phyloP scores from a whole-genome alignment of 2,797 vertebrate genomes.

The Cephalopachus bancanus region DNA sequence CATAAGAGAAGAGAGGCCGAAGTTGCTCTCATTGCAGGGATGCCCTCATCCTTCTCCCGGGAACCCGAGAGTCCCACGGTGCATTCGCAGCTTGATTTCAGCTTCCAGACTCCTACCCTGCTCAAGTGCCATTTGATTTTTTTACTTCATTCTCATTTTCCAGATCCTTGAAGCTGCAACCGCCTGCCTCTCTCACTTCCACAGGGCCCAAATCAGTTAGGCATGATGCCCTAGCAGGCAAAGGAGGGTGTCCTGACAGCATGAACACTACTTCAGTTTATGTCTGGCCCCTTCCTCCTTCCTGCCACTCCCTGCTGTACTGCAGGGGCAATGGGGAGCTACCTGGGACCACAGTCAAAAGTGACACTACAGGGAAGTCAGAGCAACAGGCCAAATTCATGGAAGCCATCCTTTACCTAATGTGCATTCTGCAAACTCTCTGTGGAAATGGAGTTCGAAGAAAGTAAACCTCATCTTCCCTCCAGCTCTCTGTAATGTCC shows the following conservation, averaged over 20 bases:
- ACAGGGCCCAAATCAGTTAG: no score
- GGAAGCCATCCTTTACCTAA: background rate
- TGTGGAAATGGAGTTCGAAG: background rate
- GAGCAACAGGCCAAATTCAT: background rate
- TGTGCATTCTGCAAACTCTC: background rate
- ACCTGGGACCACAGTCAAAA: background rate
- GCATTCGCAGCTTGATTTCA: background rate
- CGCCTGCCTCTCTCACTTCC: background rate
- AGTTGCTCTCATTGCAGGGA: background rate
- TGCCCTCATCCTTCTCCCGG: background rate
- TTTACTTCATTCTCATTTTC: background rate
- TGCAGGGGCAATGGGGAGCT: background rate
- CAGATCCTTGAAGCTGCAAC: background rate
- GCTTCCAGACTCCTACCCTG: background rate
- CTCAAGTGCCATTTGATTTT: background rate
- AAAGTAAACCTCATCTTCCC: background rate
- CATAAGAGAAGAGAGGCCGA: no score
- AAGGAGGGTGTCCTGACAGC: background rate
- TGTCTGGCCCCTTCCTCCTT: background rate
- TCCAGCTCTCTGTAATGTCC: background rate
- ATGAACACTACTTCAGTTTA: background rate
- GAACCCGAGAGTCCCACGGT: background rate
- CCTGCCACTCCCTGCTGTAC: no score
- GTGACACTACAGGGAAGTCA: fast-evolving
- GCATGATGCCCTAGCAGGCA: background rate